Evolutionary conservation across 1,140 invertebrate species (phyloP).

Genomic region (Drosophila persimilis): DNA sequence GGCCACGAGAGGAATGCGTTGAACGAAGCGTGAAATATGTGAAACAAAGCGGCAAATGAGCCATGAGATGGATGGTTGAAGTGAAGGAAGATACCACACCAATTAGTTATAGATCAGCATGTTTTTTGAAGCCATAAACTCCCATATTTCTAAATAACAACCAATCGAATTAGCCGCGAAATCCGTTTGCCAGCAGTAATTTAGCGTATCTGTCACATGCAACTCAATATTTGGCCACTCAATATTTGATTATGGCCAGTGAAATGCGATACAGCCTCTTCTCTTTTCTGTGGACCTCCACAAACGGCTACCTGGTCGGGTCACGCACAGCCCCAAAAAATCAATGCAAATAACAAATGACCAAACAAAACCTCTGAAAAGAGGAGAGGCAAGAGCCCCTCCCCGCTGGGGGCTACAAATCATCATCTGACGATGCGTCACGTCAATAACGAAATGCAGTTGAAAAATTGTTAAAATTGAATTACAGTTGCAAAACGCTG

Average conservation of each 20-base stretch:
- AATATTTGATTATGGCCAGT: conserved; percentile 76
- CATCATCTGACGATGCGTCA: conserved; percentile 77
- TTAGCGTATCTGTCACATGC: conserved; percentile 51
- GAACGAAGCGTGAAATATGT: conserved; percentile 64
- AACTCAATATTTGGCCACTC: conserved; percentile 52
- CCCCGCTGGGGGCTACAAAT: conserved; percentile 45
- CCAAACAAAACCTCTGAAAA: conserved; percentile 47
- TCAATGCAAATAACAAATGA: conserved; percentile 77
- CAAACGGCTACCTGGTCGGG: conserved; percentile 19
- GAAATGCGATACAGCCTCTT: conserved; percentile 25
- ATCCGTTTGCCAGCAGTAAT: conserved; percentile 41
- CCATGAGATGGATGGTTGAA: conserved; percentile 40
- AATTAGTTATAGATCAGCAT: conserved; percentile 29
- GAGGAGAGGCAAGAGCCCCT: conserved; percentile 7
- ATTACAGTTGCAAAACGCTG: conserved; percentile 82
- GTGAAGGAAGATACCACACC: neutral
- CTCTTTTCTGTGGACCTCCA: too few species aligned
- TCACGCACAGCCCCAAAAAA: conserved; percentile 44
- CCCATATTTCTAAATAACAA: conserved; percentile 23
- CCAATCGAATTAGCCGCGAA: conserved; percentile 46
- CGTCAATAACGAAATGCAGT: conserved; percentile 80
- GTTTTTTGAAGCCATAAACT: neutral
- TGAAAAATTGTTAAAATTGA: conserved; percentile 83
- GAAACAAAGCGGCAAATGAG: conserved; percentile 65
- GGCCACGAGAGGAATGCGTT: neutral